Evolutionary conservation across 64 coral and sea anemone species (phyloP), one percentile per base, ranked within the genome.

Genomic region (Montipora foliosa): DNA sequence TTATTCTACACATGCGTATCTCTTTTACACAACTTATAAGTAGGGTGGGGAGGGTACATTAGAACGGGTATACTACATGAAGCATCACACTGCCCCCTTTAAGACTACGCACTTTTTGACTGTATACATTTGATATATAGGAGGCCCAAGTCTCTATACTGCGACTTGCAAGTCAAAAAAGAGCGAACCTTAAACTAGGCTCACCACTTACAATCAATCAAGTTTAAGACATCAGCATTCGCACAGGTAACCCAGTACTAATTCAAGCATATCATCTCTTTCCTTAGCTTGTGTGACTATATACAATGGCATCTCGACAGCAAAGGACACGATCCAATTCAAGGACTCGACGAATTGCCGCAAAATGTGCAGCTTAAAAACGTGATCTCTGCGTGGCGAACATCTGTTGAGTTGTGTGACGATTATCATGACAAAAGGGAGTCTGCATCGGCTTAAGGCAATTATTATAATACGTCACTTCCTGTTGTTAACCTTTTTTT

Each of bases 271-370:
- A 64, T 14, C 13, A 64, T 16, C 14, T 53, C 17, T 53, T 91
- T 8, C 44, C 55, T 57, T 58, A 91, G 89, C 79, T 58, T 91
- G 9, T 1, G 53, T 19, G 90, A 92, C 11, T 92, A 64, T 46
- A 76, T 92, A 60, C 22, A 84, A 19, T 92, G 81, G 81, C 89
- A 82, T 74, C 79, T 82, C 58, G 90, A 92, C 46, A 76, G 52
- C 19, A 86, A 86, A 22, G 82, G 46, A 70, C 82, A 86, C 66
- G 52, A 82, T 48, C 69, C 71, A 76, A 48, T 82, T 12, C 45
- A 81, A 19, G 81, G 82, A 71, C 50, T 92, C 2, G 50, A 80
- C 2, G 72, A 64, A 14, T 44, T 92, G 16, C 72, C 81, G 21
- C 15, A 37, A 37, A 72, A 77, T 16, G 59, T 92, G 51, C 70